Evolutionary conservation across 2,797 vertebrate species (phyloP).

Genomic region (Darevskia nairensis): DNA sequence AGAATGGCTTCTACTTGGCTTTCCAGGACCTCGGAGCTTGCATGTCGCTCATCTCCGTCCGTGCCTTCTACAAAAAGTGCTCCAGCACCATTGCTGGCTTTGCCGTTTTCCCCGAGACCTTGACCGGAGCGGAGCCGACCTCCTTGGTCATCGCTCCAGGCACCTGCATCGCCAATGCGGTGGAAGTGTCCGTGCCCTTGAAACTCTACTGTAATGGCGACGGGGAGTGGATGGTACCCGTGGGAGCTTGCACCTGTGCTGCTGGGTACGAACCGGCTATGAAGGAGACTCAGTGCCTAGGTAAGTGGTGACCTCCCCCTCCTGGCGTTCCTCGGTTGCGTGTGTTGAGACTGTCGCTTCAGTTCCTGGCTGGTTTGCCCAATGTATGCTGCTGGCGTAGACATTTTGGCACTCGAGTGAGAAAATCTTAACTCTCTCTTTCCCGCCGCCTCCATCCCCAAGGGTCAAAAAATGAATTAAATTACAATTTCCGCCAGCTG

Average conservation of each 20-base stretch:
- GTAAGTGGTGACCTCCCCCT: constrained; percentile 71
- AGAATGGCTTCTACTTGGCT: constrained; percentile 95
- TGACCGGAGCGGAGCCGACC: constrained; percentile 94
- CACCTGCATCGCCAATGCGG: constrained; percentile 90
- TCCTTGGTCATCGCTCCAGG: constrained; percentile 96
- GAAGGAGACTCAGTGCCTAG: constrained; percentile 94
- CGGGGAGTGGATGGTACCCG: constrained; percentile 98
- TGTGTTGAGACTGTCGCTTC: background rate
- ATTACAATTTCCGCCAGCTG: background rate
- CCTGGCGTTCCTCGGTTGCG: background rate
- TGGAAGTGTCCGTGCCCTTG: constrained; percentile 95
- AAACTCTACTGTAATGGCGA: constrained; percentile 98
- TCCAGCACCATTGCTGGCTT: constrained; percentile 95
- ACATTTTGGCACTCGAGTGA: background rate
- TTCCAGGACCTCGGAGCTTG: constrained; percentile 98
- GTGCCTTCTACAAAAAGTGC: constrained; percentile 98
- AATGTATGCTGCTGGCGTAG: too few species aligned
- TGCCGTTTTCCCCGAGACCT: constrained; percentile 94
- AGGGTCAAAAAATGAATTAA: too few species aligned
- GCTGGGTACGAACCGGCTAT: constrained; percentile 90
- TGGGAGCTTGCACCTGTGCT: constrained; percentile 93
- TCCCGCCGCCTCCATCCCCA: background rate
- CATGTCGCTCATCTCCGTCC: constrained; percentile 97
- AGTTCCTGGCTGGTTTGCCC: too few species aligned
- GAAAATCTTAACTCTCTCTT: background rate